Percentiles rank a stretch among this genome's conserved stretches.
Evolutionary conservation across 2,797 vertebrate genomes (phyloP).

Genomic region (Naso thynnoides): DNA sequence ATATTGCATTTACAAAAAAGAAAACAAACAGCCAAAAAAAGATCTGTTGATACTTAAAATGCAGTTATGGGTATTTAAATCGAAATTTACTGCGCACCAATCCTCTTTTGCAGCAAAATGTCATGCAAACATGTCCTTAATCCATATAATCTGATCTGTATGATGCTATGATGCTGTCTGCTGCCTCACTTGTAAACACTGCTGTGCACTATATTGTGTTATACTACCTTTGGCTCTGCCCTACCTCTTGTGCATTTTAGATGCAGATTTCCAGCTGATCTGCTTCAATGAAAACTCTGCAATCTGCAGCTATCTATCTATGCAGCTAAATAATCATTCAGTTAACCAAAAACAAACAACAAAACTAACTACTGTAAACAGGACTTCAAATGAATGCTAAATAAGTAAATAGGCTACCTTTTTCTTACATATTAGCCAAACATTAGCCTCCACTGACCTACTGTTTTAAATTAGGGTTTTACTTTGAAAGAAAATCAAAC

Average conservation of each 20-base stretch:
- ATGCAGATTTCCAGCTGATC: background rate
- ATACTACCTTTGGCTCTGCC: background rate
- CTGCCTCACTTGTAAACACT: constrained; percentile 29
- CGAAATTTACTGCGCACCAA: constrained; percentile 11
- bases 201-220: constrained; percentile 25
- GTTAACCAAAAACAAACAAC: too few relatives aligned
- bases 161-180: constrained; percentile 7
- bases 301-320: background rate
- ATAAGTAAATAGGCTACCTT: background rate
- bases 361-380: background rate
- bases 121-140: constrained; percentile 56
- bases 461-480: too few relatives aligned
- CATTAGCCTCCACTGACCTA: background rate
- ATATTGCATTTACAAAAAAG: background rate
- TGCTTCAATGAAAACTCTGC: background rate
- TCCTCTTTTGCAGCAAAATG: constrained; percentile 43
- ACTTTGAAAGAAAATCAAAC: too few relatives aligned
- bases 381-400: background rate
- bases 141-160: constrained; percentile 60
- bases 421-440: too few relatives aligned
- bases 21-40: background rate
- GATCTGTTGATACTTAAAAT: background rate
- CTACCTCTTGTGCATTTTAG: background rate
- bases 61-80: constrained; percentile 20
- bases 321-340: too few relatives aligned